Evolutionary conservation across 2,888 invertebrate genomes (phyloP).

Genomic region (Perizoma flavofasciatum): DNA sequence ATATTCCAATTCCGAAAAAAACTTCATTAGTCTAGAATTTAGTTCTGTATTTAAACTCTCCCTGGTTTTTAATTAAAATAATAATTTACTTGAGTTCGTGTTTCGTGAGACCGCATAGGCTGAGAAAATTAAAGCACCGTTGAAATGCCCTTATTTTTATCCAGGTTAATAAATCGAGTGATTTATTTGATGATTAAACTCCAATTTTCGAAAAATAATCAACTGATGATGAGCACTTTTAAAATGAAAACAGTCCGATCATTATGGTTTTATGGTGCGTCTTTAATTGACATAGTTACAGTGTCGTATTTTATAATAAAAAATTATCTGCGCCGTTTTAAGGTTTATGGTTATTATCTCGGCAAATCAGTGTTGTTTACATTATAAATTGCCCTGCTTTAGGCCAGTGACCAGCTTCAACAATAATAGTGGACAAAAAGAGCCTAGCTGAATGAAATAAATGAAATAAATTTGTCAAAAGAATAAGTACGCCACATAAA

Average conservation of each 20-base stretch:
- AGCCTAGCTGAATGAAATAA: too few species aligned
- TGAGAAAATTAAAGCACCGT: slow-evolving; percentile 46
- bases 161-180: slow-evolving; percentile 41
- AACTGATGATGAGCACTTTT: slow-evolving; percentile 27
- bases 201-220: slow-evolving; percentile 24
- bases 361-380: slow-evolving; percentile 17
- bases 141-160: slow-evolving; percentile 39
- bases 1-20: background rate
- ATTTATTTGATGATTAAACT: slow-evolving; percentile 35
- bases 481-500: too few species aligned
- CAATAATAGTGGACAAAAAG: too few species aligned
- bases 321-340: slow-evolving; percentile 12
- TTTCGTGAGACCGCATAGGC: slow-evolving; percentile 53
- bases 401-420: too few species aligned
- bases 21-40: slow-evolving; percentile 16
- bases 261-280: slow-evolving; percentile 26
- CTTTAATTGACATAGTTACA: slow-evolving; percentile 22
- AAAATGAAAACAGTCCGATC: slow-evolving; percentile 20
- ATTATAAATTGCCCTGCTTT: slow-evolving; percentile 11
- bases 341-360: slow-evolving; percentile 12
- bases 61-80: slow-evolving; percentile 56
- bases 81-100: slow-evolving; percentile 40
- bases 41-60: slow-evolving; percentile 40
- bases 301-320: slow-evolving; percentile 20
- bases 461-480: too few species aligned